These are phyloP conservation scores for Erinaceus europaeus DNA, from an alignment of 2,113 vertebrate genomes.

Conservation along the genomic window DNA sequence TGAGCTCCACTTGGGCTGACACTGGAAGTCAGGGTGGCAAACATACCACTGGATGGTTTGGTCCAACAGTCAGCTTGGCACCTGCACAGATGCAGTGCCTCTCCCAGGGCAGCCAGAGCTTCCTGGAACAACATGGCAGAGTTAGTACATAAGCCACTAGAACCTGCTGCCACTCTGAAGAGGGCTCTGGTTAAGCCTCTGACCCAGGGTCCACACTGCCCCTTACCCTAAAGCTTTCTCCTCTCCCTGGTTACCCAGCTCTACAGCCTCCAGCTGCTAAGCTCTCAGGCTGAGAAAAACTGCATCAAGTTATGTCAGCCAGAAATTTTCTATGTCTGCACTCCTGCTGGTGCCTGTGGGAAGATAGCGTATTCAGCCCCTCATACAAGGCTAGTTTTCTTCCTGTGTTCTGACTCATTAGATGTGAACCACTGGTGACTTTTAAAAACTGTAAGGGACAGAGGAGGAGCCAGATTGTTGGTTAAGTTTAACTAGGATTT, in stretches of 20 bases:
- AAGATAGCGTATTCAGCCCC: constrained; percentile 49
- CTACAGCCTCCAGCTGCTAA: constrained; percentile 54
- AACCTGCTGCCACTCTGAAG: background rate
- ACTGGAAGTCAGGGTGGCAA: background rate
- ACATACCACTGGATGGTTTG: background rate
- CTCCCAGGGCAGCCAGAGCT: background rate
- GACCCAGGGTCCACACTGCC: background rate
- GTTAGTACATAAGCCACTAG: background rate
- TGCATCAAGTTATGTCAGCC: constrained; percentile 50
- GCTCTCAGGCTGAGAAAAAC: constrained; percentile 43
- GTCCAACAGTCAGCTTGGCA: background rate
- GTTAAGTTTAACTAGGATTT: constrained; percentile 1
- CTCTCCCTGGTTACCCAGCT: constrained; percentile 41
- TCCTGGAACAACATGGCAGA: background rate
- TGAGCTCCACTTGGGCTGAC: background rate
- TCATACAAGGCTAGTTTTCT: constrained; percentile 19
- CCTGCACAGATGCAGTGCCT: background rate
- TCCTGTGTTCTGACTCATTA: background rate
- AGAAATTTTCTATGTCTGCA: constrained; percentile 62
- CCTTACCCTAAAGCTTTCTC: constrained; percentile 27
- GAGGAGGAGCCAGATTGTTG: background rate
- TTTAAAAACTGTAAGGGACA: constrained; percentile 35
- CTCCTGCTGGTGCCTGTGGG: constrained; percentile 31
- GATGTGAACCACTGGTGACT: constrained; percentile 44
- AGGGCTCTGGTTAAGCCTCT: background rate